Evolutionary conservation across 2,797 vertebrate species (phyloP).

Genomic region (Rhinatrema bivittatum): DNA sequence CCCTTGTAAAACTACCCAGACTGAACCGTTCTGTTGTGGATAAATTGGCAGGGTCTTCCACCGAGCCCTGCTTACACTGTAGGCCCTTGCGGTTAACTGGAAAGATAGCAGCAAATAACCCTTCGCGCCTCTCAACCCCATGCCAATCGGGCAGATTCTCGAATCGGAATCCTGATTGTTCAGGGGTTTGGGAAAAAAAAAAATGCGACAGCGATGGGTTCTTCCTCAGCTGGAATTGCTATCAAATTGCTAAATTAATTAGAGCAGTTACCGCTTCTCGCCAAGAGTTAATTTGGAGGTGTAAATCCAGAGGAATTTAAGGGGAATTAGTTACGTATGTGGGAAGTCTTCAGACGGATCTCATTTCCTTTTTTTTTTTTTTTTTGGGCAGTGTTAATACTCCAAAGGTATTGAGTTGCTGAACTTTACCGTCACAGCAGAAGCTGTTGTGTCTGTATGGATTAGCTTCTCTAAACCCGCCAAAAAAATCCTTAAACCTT

Average conservation of each 20-base stretch:
- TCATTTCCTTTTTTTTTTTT: conserved; percentile 26
- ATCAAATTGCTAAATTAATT: conserved; percentile 42
- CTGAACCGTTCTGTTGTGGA: too few species aligned
- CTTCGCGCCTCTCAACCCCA: too few species aligned
- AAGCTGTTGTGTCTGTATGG: conserved; percentile 54
- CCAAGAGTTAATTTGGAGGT: conserved; percentile 36
- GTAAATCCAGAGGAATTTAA: conserved; percentile 57
- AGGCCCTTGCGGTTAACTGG: too few species aligned
- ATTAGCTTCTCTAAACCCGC: conserved; percentile 36
- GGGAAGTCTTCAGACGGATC: conserved; percentile 35
- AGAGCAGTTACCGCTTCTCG: conserved; percentile 31
- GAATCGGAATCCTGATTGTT: too few species aligned
- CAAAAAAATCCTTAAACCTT: too few species aligned
- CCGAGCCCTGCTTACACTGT: too few species aligned
- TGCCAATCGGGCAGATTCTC: too few species aligned
- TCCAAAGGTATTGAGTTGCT: conserved; percentile 44
- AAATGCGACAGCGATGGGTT: conserved; percentile 30
- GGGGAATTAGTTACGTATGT: conserved; percentile 31
- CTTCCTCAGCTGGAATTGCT: conserved; percentile 12
- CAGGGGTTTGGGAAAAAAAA: conserved; percentile 12
- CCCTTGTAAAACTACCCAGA: too few species aligned
- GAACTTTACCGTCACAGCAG: conserved; percentile 34
- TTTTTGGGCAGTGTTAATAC: conserved; percentile 23
- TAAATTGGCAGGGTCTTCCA: too few species aligned
- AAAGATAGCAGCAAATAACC: too few species aligned